A percentile compares a stretch with the other conserved stretches of the same genome.
phyloP scores from a whole-genome alignment of 1,140 invertebrate genomes.

The Papilio polytes region DNA sequence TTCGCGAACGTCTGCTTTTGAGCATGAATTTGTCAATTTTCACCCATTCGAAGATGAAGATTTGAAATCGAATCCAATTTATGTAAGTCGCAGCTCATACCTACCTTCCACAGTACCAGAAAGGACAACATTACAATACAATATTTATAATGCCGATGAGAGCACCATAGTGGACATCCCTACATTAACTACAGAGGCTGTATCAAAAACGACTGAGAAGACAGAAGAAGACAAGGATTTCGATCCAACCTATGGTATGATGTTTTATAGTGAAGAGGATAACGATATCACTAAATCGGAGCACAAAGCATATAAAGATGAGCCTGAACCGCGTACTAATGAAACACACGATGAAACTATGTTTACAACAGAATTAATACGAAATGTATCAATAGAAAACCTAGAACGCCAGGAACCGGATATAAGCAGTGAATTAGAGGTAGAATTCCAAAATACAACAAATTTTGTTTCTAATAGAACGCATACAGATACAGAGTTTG shows the following conservation, averaged over 20 bases:
- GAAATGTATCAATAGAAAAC: background rate
- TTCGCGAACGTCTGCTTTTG: conserved; percentile 49
- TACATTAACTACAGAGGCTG: conserved; percentile 14
- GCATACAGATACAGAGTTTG: conserved; percentile 16
- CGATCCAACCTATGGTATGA: conserved; percentile 54
- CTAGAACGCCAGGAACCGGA: conserved; percentile 17
- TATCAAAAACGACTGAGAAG: conserved; percentile 33
- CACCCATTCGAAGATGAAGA: conserved; percentile 45
- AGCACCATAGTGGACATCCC: conserved; percentile 5
- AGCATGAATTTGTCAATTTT: conserved; percentile 46
- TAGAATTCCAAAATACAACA: conserved; percentile 23
- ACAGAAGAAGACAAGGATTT: conserved; percentile 50
- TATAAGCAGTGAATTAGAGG: background rate
- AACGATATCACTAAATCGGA: conserved; percentile 46
- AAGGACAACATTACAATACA: conserved; percentile 39
- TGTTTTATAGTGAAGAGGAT: conserved; percentile 60
- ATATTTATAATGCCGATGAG: conserved; percentile 6
- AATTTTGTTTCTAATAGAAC: background rate
- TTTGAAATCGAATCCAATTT: conserved; percentile 32
- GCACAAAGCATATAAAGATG: conserved; percentile 44
- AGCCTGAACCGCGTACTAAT: conserved; percentile 45
- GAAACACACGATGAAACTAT: conserved; percentile 29
- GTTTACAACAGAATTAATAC: background rate
- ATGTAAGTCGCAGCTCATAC: conserved; percentile 45
- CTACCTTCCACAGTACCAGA: conserved; percentile 36